Evolutionary conservation across 2,797 vertebrate genomes (phyloP).

Genomic region (Myotis myotis): DNA sequence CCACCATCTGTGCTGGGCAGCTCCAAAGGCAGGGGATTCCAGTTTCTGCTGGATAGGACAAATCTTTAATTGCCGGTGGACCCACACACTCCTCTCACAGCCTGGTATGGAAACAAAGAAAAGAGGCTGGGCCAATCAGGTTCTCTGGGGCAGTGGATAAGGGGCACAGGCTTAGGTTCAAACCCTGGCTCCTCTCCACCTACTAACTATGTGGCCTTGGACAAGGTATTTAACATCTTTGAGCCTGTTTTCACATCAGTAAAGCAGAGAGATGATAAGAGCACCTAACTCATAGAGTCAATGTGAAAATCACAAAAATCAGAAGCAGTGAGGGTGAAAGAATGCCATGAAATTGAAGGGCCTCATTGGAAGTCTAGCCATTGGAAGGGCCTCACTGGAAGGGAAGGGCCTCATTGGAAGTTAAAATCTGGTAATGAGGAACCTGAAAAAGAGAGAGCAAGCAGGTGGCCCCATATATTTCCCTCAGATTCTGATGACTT

Average conservation of each 20-base stretch:
- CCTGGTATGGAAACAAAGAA: not conserved
- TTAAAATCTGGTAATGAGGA: not conserved
- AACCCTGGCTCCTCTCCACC: not conserved
- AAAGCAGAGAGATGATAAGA: not conserved
- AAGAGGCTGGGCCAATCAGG: not conserved
- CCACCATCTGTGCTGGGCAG: accelerated
- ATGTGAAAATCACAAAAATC: not conserved
- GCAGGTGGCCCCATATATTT: not conserved
- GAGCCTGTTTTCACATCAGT: not conserved
- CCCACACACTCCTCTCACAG: not conserved
- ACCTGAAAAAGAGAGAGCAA: not conserved
- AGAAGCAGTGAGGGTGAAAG: not conserved
- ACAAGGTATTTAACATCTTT: not conserved
- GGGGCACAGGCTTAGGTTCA: not conserved
- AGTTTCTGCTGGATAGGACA: not conserved
- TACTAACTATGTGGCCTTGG: not conserved
- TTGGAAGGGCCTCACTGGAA: not conserved
- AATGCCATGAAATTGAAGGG: not conserved
- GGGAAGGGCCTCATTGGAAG: not conserved
- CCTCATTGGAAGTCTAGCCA: not conserved
- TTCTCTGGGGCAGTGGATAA: not conserved
- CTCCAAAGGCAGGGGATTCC: not conserved
- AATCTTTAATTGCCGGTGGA: not conserved
- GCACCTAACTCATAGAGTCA: not conserved
- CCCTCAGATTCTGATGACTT: not conserved